A percentile compares a stretch with the other conserved stretches of the same genome.
These are phyloP conservation scores for Apus apus DNA, from an alignment of 2,113 vertebrate genomes.

Conservation along the genomic window DNA sequence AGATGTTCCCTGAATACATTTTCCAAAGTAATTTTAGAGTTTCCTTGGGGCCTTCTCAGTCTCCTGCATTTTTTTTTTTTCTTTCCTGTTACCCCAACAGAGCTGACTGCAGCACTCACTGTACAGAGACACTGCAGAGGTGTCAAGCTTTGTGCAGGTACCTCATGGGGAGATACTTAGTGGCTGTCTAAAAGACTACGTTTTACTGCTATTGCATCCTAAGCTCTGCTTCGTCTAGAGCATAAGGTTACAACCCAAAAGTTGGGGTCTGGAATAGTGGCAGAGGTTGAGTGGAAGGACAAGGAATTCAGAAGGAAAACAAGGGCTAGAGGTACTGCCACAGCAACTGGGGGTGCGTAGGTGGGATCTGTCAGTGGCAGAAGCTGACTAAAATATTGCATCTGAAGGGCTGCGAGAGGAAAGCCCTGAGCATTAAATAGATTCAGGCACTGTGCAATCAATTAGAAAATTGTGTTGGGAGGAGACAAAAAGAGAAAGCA, in stretches of 20 bases:
- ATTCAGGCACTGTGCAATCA: neutral
- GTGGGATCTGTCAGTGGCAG: neutral
- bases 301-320: neutral
- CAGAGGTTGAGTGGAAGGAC: neutral
- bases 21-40: neutral
- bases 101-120: neutral
- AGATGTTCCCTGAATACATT: neutral
- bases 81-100: neutral
- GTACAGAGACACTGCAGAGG: neutral
- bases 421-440: neutral
- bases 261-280: neutral
- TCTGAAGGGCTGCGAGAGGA: neutral
- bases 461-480: neutral
- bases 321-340: neutral
- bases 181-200: neutral
- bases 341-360: fast-evolving
- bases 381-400: neutral
- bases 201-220: neutral
- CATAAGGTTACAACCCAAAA: neutral
- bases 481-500: neutral
- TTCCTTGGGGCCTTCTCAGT: neutral
- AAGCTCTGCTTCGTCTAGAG: neutral
- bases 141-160: neutral
- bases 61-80: fast-evolving
- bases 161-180: neutral